Conservation (phyloP, 2,797 vertebrate genomes). For the Pelochelys cantorii region DNA sequence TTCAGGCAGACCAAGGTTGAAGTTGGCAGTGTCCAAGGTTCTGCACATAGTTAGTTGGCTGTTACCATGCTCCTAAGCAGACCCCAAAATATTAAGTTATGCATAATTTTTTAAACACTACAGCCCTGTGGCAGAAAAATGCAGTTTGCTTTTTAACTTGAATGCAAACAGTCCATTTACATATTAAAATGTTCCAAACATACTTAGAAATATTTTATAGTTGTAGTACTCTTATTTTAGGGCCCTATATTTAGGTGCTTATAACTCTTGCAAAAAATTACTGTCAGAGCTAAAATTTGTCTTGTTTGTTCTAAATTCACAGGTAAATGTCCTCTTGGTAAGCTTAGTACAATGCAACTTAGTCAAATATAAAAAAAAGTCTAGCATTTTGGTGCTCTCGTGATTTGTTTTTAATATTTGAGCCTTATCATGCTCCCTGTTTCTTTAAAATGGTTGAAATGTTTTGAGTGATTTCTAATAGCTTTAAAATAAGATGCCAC, state of each 20-base stretch:
- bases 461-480: background rate
- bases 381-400: rapidly evolving
- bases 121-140: background rate
- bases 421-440: background rate
- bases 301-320: background rate
- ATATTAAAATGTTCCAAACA: background rate
- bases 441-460: background rate
- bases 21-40: background rate
- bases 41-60: background rate
- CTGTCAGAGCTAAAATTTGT: background rate
- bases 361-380: background rate
- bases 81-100: background rate
- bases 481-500: background rate
- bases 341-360: background rate
- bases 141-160: background rate
- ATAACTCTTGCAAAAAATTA: background rate
- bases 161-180: background rate
- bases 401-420: background rate
- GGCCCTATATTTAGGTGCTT: background rate
- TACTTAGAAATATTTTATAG: background rate
- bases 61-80: rapidly evolving
- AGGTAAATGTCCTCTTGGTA: background rate
- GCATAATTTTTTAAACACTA: background rate
- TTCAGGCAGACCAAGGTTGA: background rate
- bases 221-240: background rate